A percentile compares a stretch with the other conserved stretches of the same genome.
phyloP scores from a whole-genome alignment of 2,797 vertebrate genomes.

The Sebastes goodei region DNA sequence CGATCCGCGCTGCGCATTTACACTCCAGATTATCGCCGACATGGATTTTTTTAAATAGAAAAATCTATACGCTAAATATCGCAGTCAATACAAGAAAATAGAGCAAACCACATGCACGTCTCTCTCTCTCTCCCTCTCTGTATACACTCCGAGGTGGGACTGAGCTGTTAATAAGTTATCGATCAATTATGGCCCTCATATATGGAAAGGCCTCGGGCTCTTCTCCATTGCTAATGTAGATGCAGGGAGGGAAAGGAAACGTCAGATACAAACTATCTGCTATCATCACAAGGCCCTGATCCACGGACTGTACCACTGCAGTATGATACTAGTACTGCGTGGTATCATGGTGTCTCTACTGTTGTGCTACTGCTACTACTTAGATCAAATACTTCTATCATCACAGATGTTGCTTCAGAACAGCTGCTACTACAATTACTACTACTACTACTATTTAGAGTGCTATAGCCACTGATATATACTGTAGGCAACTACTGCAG shows the following conservation, averaged over 20 bases:
- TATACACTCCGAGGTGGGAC: slow-evolving; percentile 61
- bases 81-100: slow-evolving; percentile 84
- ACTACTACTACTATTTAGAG: not conserved
- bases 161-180: slow-evolving; percentile 83
- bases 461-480: not conserved
- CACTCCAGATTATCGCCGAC: slow-evolving; percentile 82
- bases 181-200: slow-evolving; percentile 78
- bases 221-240: slow-evolving; percentile 65
- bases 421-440: not conserved
- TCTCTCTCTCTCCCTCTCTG: slow-evolving; percentile 3
- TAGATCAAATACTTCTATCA: not conserved
- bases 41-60: slow-evolving; percentile 88
- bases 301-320: slow-evolving; percentile 15
- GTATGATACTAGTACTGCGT: not conserved
- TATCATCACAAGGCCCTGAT: slow-evolving; percentile 21
- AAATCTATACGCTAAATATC: slow-evolving; percentile 88
- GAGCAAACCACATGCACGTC: slow-evolving; percentile 34
- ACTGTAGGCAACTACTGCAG: not conserved
- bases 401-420: not conserved
- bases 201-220: slow-evolving; percentile 66
- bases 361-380: not conserved
- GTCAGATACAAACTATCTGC: slow-evolving; percentile 21
- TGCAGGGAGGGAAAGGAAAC: slow-evolving; percentile 33
- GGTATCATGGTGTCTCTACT: not conserved
- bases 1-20: slow-evolving; percentile 73